A percentile compares a stretch with the other conserved stretches of the same genome.
Evolutionary conservation across 1,140 invertebrate genomes (phyloP).

Genomic region (Cheumatopsyche charites): DNA sequence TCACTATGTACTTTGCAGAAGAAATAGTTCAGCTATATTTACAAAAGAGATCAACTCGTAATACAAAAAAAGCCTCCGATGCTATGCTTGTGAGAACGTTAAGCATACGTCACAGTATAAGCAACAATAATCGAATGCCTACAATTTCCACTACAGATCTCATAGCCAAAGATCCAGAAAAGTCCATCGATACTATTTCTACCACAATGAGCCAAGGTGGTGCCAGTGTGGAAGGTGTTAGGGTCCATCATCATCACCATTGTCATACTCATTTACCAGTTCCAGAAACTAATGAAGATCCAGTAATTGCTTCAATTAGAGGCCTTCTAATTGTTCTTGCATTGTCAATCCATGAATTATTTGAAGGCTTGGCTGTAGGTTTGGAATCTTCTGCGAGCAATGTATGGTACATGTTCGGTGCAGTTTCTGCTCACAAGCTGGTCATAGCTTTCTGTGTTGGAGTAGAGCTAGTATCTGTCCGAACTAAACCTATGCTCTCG

Average conservation of each 20-base stretch:
- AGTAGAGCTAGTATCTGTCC: conserved; percentile 74
- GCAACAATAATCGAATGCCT: conserved; percentile 48
- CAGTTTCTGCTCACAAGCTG: conserved; percentile 87
- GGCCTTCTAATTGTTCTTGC: conserved; percentile 83
- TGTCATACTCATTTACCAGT: conserved; percentile 59
- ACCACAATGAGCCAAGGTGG: conserved; percentile 40
- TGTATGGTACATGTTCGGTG: conserved; percentile 84
- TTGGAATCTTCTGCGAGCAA: conserved; percentile 71
- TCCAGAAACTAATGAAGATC: conserved; percentile 59
- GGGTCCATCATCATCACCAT: conserved; percentile 56
- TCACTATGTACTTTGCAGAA: conserved; percentile 84
- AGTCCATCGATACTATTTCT: conserved; percentile 22
- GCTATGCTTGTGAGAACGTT: conserved; percentile 58
- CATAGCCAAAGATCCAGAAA: conserved; percentile 51
- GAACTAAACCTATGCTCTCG: conserved; percentile 66
- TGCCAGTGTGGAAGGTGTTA: conserved; percentile 53
- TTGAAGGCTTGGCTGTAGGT: conserved; percentile 90
- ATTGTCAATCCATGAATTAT: conserved; percentile 87
- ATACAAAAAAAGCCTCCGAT: conserved; percentile 54
- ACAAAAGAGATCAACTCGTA: conserved; percentile 55
- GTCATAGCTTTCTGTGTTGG: conserved; percentile 89
- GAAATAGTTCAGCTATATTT: conserved; percentile 78
- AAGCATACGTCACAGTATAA: conserved; percentile 52
- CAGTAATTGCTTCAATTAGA: conserved; percentile 70
- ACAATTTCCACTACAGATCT: conserved; percentile 59